Percentiles rank a stretch among this genome's conserved stretches.
These are phyloP conservation scores for Aphelocoma californica DNA, from an alignment of 2,797 vertebrate species.

Conservation along the genomic window DNA sequence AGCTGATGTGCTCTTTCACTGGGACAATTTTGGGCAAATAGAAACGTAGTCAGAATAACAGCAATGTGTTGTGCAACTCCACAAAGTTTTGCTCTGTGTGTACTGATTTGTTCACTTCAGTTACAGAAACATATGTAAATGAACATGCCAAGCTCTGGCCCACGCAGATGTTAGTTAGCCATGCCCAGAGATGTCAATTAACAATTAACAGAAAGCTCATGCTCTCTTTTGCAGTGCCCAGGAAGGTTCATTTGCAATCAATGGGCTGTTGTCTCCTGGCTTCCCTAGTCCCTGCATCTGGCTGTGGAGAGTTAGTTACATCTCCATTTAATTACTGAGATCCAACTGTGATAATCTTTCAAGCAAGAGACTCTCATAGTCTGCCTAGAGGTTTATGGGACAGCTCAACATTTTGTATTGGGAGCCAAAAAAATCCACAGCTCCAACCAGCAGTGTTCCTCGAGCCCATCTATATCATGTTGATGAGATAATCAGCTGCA, in stretches of 20 bases:
- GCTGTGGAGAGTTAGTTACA: not conserved
- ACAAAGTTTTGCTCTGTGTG: not conserved
- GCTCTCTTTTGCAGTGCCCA: not conserved
- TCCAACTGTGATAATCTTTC: not conserved
- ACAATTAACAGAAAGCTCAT: not conserved
- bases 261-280: not conserved
- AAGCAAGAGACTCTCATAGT: not conserved
- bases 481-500: constrained; percentile 6
- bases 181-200: not conserved
- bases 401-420: not conserved
- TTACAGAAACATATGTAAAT: not conserved
- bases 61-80: not conserved
- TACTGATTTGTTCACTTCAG: not conserved
- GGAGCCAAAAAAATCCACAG: not conserved
- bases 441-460: not conserved
- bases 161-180: not conserved
- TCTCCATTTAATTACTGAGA: constrained; percentile 14
- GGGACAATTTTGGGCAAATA: not conserved
- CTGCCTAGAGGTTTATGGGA: not conserved
- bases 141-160: not conserved
- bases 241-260: not conserved
- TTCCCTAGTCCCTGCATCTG: not conserved
- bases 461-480: not conserved
- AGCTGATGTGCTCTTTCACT: not conserved
- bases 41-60: not conserved